Conservation (phyloP, 2,113 vertebrate species). For the Rhabdomys dilectus region DNA sequence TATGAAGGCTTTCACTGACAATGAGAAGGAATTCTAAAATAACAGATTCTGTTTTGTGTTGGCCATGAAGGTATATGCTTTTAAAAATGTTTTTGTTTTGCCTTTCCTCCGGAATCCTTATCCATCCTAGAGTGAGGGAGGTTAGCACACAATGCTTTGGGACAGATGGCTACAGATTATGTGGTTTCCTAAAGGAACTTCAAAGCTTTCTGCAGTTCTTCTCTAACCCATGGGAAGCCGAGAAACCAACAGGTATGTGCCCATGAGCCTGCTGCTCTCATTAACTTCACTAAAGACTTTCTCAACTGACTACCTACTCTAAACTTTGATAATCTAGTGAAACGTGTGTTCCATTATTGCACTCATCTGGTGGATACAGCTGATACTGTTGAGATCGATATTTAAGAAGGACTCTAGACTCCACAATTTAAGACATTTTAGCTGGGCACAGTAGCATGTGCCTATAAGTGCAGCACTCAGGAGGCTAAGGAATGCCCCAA, state of each 20-base stretch:
- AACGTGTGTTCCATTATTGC: background rate
- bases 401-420: constrained; percentile 1
- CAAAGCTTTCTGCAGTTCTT: background rate
- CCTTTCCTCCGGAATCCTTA: background rate
- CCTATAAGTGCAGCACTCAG: background rate
- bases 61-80: background rate
- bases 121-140: background rate
- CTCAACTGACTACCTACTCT: background rate
- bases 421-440: constrained; percentile 8
- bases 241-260: background rate
- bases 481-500: background rate
- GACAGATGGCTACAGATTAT: background rate
- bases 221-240: too few species aligned
- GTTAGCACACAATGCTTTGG: background rate
- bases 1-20: background rate
- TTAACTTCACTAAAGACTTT: background rate
- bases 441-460: background rate
- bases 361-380: background rate
- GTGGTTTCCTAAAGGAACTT: background rate
- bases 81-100: background rate
- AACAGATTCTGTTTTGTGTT: background rate
- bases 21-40: background rate
- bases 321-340: background rate
- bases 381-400: constrained; percentile 9
- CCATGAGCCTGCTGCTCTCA: background rate